Evolutionary conservation across 2,797 vertebrate species (phyloP), one percentile per base, ranked within the genome.

Genomic region (Enteromius paludinosus): DNA sequence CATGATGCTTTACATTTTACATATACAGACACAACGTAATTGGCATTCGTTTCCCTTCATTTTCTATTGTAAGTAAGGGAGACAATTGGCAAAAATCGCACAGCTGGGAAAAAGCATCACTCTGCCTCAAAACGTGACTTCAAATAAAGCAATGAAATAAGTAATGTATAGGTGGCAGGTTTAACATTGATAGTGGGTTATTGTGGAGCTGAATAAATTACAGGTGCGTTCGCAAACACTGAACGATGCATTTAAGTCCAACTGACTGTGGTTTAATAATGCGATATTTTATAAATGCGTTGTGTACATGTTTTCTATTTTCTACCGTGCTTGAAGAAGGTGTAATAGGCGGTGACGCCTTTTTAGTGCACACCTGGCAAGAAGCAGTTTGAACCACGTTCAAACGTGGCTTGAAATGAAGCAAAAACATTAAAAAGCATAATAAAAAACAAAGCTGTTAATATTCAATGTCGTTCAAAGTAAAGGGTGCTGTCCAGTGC

Each of bases 401-500:
- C 72, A 74, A 33, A 64, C 25, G 12, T 35, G 61, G 30, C 30
- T 54, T 25, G 6, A 41, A 69, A 59, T 6, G 5, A 8, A 35
- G 33, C 20, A 28, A 49, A 79, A 20, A 18, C 6, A 9, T 14
- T 17, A 10, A 69, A 69, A 74, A 0, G 5, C 49, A 10, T 10
- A 3, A 38, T 38, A 15, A 11, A 56, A 74, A 38, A 59, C 17
- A 56, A 25, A 23, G 2, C 7, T 56, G 30, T 35, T 5, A 7
- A 15, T 74, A 8, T 17, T 56, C 3, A 9, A 28, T n/a, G 70
- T 14, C 18, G 17, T 70, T 70, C 28, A 0, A 38, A 59, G 11
- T 8, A 23, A 56, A 12, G 59, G 84, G 89, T 85, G 90, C 91
- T 92, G 88, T 91, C 89, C 87, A 81, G 90, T 91, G 87, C 85